Evolutionary conservation across 2,888 invertebrate genomes (phyloP).

Genomic region (Blomia tropicalis): DNA sequence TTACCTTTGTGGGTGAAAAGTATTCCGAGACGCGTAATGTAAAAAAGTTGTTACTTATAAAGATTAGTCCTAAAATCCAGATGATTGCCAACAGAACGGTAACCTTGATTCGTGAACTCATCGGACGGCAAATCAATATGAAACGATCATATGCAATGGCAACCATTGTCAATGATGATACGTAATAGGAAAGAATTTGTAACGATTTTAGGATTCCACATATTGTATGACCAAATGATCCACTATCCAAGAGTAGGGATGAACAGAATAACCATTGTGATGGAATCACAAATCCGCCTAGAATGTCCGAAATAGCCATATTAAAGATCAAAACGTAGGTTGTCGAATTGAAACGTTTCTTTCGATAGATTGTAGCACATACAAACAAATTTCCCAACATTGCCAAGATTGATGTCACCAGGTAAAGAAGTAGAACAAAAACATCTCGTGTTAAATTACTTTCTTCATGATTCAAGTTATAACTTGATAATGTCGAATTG

Average conservation of each 20-base stretch:
- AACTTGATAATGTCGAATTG: no score
- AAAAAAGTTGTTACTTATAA: not conserved
- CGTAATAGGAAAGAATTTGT: constrained; percentile 19
- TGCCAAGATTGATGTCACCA: not conserved
- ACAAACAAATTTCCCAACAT: constrained; percentile 16
- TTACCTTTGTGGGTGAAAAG: constrained; percentile 17
- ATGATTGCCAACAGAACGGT: not conserved
- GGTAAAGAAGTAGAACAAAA: not conserved
- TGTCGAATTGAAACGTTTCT: constrained; percentile 18
- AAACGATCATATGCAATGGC: constrained; percentile 18
- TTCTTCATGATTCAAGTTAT: not conserved
- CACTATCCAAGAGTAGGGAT: not conserved
- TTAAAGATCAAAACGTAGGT: constrained; percentile 11
- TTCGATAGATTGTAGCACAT: constrained; percentile 8
- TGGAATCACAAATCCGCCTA: constrained; percentile 16
- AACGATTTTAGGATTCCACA: constrained; percentile 3
- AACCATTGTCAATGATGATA: constrained; percentile 17
- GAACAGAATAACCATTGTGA: constrained; percentile 17
- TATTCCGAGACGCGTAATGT: constrained; percentile 14
- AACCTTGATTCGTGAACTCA: not conserved
- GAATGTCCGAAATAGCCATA: constrained; percentile 17
- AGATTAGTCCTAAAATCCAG: constrained; percentile 6
- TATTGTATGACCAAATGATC: not conserved
- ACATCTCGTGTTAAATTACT: constrained; percentile 1
- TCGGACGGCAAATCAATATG: not conserved